A percentile compares a stretch with the other conserved stretches of the same genome.
phyloP scores from a whole-genome alignment of 2,797 vertebrate genomes.

The Buphagus erythrorhynchus region DNA sequence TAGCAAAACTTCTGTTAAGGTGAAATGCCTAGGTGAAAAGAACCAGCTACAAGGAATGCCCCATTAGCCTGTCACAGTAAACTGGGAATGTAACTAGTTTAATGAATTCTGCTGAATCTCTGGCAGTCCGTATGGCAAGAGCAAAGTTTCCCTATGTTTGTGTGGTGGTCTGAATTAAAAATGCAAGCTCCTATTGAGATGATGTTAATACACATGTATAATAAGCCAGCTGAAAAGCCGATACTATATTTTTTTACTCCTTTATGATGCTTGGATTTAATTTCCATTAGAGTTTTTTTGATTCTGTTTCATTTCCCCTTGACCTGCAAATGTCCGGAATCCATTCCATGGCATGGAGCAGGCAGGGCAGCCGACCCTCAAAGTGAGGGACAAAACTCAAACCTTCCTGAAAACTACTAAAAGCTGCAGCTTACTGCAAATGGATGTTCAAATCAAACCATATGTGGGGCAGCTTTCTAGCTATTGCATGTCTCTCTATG shows the following conservation, averaged over 20 bases:
- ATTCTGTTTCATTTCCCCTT: not conserved
- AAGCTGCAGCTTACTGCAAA: not conserved
- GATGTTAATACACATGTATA: not conserved
- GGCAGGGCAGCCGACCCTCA: not conserved
- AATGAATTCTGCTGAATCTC: not conserved
- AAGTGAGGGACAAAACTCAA: not conserved
- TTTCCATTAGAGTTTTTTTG: not conserved
- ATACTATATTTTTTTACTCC: not conserved
- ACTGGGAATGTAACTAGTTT: not conserved
- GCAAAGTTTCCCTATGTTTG: not conserved
- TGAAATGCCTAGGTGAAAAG: not conserved
- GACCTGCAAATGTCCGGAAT: accelerated
- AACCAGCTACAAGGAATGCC: not conserved
- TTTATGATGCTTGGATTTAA: not conserved
- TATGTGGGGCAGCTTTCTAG: not conserved
- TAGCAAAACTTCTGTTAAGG: not conserved
- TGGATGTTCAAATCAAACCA: not conserved
- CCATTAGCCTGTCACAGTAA: not conserved
- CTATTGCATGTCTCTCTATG: accelerated
- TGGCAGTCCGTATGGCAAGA: not conserved
- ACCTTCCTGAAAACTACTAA: not conserved
- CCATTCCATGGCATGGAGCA: not conserved
- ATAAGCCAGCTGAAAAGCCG: not conserved
- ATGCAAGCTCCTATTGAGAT: not conserved
- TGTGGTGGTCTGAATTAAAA: not conserved